These are phyloP conservation scores for Nycteola revayana DNA, from an alignment of 2,888 invertebrate genomes.

Conservation along the genomic window DNA sequence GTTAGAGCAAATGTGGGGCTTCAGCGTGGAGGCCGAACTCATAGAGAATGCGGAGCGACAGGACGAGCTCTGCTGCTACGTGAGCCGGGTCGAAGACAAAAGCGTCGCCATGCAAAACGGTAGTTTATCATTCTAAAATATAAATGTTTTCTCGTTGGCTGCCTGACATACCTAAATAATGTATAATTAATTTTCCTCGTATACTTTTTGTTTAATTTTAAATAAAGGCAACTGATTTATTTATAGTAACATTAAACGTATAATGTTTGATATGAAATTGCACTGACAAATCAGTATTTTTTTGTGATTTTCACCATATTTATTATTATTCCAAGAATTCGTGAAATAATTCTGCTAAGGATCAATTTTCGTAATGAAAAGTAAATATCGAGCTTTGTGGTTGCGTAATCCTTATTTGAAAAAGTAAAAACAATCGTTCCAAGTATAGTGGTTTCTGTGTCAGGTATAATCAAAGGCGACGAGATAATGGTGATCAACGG, in stretches of 20 bases:
- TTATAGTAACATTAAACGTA: too few species aligned
- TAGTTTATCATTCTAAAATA: constrained; percentile 57
- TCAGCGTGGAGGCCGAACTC: constrained; percentile 98
- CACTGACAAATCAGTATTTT: too few species aligned
- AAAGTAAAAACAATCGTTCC: constrained; percentile 48
- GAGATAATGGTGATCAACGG: constrained; percentile 99
- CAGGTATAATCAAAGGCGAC: constrained; percentile 98
- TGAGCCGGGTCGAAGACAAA: constrained; percentile 97
- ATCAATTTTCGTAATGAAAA: constrained; percentile 4
- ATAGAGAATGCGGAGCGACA: constrained; percentile 97
- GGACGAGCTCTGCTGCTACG: constrained; percentile 98
- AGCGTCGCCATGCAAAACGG: constrained; percentile 98
- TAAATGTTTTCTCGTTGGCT: constrained; percentile 10
- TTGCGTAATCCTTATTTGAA: constrained; percentile 30
- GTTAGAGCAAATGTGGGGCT: constrained; percentile 98
- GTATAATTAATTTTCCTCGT: too few species aligned
- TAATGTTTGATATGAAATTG: too few species aligned
- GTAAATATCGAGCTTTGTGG: constrained; percentile 33
- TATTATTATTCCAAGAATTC: constrained; percentile 5
- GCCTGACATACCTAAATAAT: constrained; percentile 5
- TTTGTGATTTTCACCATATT: constrained; percentile 9
- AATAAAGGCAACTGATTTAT: too few species aligned
- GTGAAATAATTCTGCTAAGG: constrained; percentile 17
- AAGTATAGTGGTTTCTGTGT: constrained; percentile 53
- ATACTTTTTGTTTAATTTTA: too few species aligned